These are phyloP conservation scores for Cavia porcellus DNA, from an alignment of 2,113 vertebrate genomes.

Conservation along the genomic window DNA sequence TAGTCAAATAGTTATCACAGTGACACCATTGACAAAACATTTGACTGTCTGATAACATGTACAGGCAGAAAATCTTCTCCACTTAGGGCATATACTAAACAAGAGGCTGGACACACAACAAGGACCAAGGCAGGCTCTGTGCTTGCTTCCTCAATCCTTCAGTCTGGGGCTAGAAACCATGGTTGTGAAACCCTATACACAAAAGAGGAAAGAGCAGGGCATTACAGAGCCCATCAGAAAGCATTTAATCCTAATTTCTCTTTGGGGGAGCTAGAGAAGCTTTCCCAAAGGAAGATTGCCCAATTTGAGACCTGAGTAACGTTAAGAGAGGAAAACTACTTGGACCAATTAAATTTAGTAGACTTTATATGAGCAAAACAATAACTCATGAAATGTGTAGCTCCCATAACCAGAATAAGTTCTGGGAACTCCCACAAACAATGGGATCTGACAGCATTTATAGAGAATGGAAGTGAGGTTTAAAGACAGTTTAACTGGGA, in stretches of 20 bases:
- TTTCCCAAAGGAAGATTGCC: not conserved
- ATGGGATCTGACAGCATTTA: not conserved
- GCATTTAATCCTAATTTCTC: not conserved
- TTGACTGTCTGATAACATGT: accelerated
- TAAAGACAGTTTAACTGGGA: not conserved
- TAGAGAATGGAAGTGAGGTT: not conserved
- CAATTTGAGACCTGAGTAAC: not conserved
- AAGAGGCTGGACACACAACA: accelerated
- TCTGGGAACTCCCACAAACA: not conserved
- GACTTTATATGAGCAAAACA: not conserved
- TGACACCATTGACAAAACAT: no score
- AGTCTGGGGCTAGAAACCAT: accelerated
- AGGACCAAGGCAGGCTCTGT: not conserved
- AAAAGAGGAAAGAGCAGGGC: not conserved
- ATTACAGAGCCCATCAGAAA: not conserved
- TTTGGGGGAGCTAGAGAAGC: not conserved
- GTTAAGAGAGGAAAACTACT: conserved; percentile 9
- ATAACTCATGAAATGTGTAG: not conserved
- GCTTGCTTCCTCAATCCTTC: not conserved
- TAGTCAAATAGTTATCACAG: not conserved
- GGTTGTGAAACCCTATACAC: accelerated
- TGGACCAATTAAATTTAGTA: conserved; percentile 2
- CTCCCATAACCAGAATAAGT: not conserved
- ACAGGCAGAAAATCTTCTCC: not conserved
- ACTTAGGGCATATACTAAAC: accelerated